These are phyloP conservation scores for Perca fluviatilis DNA, from an alignment of 2,113 vertebrate genomes.

Conservation along the genomic window DNA sequence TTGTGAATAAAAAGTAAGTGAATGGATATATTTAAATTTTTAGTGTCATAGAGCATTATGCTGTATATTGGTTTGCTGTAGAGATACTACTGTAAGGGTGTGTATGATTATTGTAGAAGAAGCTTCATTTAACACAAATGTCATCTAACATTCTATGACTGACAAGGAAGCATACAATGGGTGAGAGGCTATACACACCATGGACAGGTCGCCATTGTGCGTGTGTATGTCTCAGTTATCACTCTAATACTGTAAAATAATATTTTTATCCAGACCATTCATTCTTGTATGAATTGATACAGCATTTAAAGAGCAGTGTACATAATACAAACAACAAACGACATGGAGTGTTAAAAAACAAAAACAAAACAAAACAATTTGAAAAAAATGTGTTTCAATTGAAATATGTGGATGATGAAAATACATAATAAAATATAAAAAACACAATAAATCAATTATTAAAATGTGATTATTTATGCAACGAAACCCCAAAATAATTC, in stretches of 20 bases:
- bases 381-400: no score
- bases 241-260: not conserved
- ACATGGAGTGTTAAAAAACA: no score
- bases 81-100: not conserved
- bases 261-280: not conserved
- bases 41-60: not conserved
- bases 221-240: not conserved
- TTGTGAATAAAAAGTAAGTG: constrained; percentile 4
- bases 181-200: not conserved
- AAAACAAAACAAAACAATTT: not conserved
- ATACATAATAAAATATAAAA: not conserved
- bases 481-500: not conserved
- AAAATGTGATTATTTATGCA: not conserved
- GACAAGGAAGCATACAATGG: not conserved
- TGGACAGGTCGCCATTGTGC: not conserved
- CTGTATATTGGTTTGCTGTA: not conserved
- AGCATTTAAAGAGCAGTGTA: not conserved
- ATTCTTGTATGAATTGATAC: not conserved
- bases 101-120: not conserved
- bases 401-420: not conserved
- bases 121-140: not conserved
- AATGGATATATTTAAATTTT: constrained; percentile 4
- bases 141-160: not conserved
- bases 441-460: not conserved
- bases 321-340: not conserved